Evolutionary conservation across 2,888 invertebrate genomes (phyloP).

Genomic region (Dorcus hopei): DNA sequence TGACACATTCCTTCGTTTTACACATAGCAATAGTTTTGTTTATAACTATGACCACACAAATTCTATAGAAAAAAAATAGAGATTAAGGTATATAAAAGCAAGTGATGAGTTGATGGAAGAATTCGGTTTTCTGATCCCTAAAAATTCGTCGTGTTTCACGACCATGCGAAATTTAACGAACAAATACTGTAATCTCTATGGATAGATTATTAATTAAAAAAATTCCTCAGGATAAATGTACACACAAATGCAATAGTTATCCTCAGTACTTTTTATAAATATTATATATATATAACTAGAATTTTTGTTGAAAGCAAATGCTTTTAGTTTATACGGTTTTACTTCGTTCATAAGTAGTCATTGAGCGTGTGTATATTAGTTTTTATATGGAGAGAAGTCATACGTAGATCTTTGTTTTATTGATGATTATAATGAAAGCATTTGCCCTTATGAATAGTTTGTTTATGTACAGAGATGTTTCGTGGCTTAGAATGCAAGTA

Average conservation of each 20-base stretch:
- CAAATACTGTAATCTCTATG: slow-evolving; percentile 43
- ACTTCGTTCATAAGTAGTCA: not conserved
- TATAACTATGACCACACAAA: slow-evolving; percentile 30
- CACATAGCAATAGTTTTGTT: not conserved
- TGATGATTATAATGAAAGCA: slow-evolving; percentile 26
- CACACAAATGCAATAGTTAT: slow-evolving; percentile 46
- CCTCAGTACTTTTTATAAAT: slow-evolving; percentile 26
- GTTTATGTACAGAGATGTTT: slow-evolving; percentile 44
- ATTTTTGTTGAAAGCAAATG: slow-evolving; percentile 31
- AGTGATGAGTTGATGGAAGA: not conserved
- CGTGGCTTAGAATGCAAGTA: slow-evolving; percentile 45
- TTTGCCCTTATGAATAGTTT: slow-evolving; percentile 29
- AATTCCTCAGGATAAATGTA: slow-evolving; percentile 47
- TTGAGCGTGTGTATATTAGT: slow-evolving; percentile 14
- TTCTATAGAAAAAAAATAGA: slow-evolving; percentile 36
- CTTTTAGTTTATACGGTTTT: slow-evolving; percentile 23
- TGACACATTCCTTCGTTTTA: not conserved
- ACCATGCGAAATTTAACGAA: slow-evolving; percentile 14
- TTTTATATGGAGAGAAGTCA: slow-evolving; percentile 14
- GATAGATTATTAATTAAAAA: slow-evolving; percentile 33
- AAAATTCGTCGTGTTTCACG: not conserved
- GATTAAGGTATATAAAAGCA: slow-evolving; percentile 36
- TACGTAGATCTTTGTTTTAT: slow-evolving; percentile 17
- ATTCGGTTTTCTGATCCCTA: slow-evolving; percentile 4
- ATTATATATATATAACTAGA: slow-evolving; percentile 29